Evolutionary conservation across 2,888 invertebrate genomes (phyloP).

Genomic region (Pollenia angustigena): DNA sequence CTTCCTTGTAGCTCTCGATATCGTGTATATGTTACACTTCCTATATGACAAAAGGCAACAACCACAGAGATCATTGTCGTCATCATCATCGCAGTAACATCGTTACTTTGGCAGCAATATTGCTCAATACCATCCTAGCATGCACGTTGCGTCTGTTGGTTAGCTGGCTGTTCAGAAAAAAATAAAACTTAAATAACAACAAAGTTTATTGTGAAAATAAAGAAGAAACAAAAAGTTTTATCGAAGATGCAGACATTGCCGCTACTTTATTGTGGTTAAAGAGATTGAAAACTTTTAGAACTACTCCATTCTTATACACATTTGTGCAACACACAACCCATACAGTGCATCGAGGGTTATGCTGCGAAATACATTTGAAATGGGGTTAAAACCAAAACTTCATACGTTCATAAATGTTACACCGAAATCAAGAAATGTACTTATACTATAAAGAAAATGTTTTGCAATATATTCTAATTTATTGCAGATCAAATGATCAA

Average conservation of each 20-base stretch:
- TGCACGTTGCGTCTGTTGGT: slow-evolving; percentile 41
- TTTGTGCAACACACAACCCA: neutral
- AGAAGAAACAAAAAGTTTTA: slow-evolving; percentile 48
- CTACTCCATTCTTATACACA: slow-evolving; percentile 24
- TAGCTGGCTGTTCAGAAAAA: slow-evolving; percentile 21
- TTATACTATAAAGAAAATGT: neutral
- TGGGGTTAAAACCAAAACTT: neutral
- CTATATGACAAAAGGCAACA: slow-evolving; percentile 34
- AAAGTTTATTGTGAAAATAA: slow-evolving; percentile 40
- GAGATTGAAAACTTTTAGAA: slow-evolving; percentile 50
- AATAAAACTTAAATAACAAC: slow-evolving; percentile 4
- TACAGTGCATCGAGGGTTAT: neutral
- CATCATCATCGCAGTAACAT: neutral
- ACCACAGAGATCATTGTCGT: slow-evolving; percentile 36
- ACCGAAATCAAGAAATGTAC: neutral
- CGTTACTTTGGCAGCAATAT: neutral
- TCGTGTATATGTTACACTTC: neutral
- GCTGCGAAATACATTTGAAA: neutral
- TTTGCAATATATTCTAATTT: slow-evolving; percentile 15
- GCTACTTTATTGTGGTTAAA: slow-evolving; percentile 63
- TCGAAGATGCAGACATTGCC: slow-evolving; percentile 60
- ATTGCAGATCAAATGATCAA: neutral
- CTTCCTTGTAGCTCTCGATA: neutral
- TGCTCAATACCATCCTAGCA: slow-evolving; percentile 31
- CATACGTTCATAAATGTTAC: neutral